These are phyloP conservation scores for Gavialis gangeticus DNA, from an alignment of 2,113 vertebrate species.

Conservation along the genomic window DNA sequence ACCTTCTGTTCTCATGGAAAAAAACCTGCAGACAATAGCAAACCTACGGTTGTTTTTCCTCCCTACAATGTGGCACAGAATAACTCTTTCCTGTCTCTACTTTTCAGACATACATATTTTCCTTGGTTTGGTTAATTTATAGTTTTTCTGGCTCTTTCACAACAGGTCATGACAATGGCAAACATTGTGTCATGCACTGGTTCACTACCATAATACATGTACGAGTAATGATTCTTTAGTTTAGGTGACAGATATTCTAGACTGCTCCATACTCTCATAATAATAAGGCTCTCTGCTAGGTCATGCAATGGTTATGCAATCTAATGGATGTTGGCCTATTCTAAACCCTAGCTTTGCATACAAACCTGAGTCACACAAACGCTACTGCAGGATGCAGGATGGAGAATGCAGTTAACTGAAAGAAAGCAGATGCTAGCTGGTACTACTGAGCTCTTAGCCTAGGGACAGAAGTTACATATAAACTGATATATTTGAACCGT, in stretches of 20 bases:
- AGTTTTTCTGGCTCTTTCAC: neutral
- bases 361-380: neutral
- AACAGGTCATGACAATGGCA: neutral
- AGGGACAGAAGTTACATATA: neutral
- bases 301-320: neutral
- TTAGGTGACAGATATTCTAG: neutral
- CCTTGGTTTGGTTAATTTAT: constrained; percentile 30
- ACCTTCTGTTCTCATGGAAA: constrained; percentile 76
- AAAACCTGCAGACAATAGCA: constrained; percentile 72
- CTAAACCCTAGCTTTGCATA: rapidly evolving
- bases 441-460: neutral
- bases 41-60: constrained; percentile 59
- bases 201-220: neutral
- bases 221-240: rapidly evolving
- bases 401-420: rapidly evolving
- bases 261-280: neutral
- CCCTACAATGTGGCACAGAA: neutral
- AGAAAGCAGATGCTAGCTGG: neutral
- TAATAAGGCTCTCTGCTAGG: neutral
- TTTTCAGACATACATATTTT: constrained; percentile 51
- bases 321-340: neutral
- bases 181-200: neutral
- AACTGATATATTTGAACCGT: no score
- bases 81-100: constrained; percentile 68
- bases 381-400: neutral